Base-by-base conservation (phyloP, 2,113 vertebrate species). In the Bujurquina vittata region DNA sequence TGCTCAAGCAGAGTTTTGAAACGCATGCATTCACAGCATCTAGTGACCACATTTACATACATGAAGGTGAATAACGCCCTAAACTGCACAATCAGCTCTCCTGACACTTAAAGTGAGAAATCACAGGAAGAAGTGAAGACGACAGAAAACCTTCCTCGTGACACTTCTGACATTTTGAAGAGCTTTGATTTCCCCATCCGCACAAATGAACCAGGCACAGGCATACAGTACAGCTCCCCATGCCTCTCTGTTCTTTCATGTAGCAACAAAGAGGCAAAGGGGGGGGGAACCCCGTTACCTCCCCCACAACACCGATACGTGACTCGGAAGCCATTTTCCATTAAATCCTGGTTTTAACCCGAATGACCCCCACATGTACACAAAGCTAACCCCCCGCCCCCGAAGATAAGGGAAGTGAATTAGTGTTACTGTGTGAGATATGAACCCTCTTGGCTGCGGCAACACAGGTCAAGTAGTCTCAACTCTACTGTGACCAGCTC, bases 331-430 rank as follows among this genome's bases (percentile, higher is more conserved):
- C 84, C 83, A 89, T 89, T 89, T 93, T 79, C 83, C 57, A 94
- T 92, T 91, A 89, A 91, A 89, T 85, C 84, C 87, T 75, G 63
- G 78, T 79, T 90, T 92, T 90, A 92, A 93, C 88, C 92, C 72
- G 61, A 1, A 2, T 80, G 90, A 88, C 88, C 88, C 58, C 82
- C 14, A 81, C 84, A 77, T 80, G 69, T 79, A 87, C 79, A 84
- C 83, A 63, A 49, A 83, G 80, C 81, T 4, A 6, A 29, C 73
- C 46, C 75, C 87, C 26, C 26, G 2, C 89, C 86, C 89, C 79
- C 10, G 75, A 3, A 11, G 86, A 84, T 77, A 69, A 62, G 69
- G 52, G 81, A 86, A 90, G 84, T 88, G 73, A 88, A 86, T 91
- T 86, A 88, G 72, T 77, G 77, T 57, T 79, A 54, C 59, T 58